Percentiles rank a stretch among this genome's conserved stretches.
Evolutionary conservation across 2,888 invertebrate genomes (phyloP).

Genomic region (Halictus ligatus): DNA sequence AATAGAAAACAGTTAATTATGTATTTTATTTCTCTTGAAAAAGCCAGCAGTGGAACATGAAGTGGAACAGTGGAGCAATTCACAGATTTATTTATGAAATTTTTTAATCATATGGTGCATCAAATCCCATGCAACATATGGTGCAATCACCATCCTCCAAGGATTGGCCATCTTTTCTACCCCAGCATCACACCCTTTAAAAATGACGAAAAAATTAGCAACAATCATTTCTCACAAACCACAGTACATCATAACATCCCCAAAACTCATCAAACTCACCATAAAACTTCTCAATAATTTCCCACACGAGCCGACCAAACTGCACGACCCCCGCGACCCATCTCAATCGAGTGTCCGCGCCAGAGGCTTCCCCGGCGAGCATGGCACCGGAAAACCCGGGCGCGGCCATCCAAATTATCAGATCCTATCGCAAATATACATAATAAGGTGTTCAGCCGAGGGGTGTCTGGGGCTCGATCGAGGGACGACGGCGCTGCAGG

Average conservation of each 20-base stretch:
- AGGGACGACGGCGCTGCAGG: slow-evolving; percentile 19
- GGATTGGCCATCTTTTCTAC: neutral
- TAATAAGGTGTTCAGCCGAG: slow-evolving; percentile 23
- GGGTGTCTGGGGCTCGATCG: slow-evolving; percentile 30
- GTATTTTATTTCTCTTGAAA: neutral
- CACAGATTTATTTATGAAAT: too few species aligned
- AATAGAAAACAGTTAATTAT: neutral
- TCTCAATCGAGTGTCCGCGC: slow-evolving; percentile 3
- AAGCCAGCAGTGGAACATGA: neutral
- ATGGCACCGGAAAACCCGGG: neutral
- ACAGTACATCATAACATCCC: neutral
- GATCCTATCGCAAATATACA: slow-evolving; percentile 22
- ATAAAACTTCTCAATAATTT: neutral
- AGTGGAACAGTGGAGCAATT: too few species aligned
- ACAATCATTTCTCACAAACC: neutral
- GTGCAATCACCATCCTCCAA: neutral
- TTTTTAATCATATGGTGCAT: too few species aligned
- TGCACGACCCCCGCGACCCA: neutral
- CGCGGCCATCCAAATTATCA: slow-evolving; percentile 13
- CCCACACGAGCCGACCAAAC: neutral
- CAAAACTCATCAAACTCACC: neutral
- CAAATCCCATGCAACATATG: too few species aligned
- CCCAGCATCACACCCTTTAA: neutral
- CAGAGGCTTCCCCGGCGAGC: neutral
- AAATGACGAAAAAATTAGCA: neutral